Evolutionary conservation across 2,888 invertebrate species (phyloP), one percentile per base, ranked within the genome.

Genomic region (Spodoptera littoralis): DNA sequence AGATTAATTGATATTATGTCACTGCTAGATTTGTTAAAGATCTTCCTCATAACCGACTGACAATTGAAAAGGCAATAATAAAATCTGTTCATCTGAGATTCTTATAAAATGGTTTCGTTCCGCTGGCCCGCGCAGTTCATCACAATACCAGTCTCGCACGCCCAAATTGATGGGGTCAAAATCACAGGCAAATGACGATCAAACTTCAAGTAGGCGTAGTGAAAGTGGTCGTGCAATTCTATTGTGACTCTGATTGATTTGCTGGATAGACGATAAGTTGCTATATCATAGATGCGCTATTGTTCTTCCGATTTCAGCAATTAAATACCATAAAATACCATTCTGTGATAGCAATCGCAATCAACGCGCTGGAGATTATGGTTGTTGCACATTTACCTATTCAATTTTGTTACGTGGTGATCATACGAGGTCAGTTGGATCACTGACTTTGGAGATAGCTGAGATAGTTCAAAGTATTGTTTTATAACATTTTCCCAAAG

Each of bases 181-280:
- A 85, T 82, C 76, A 76, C 77, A 85, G 85, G 87, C 86, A 88
- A 89, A 89, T 87, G 83, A 81, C 79, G 83, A 81, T 85, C 83
- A 78, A 84, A 81, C 82, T 76, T 77, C 77, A 77, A 83, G 66
- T 70, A 74, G 78, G 73, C 82, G 69, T 72, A 76, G 89, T 85
- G 92, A 92, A 91, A 92, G 92, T 79, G 73, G 78, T 80, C 70
- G 61, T 77, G 83, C 87, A 89, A 90, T 90, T 88, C 90, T 82
- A 90, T 92, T 92, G 92, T 92, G 81, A 78, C 71, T 76, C 80
- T 85, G 90, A 88, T 89, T 88, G 90, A 91, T 91, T 84, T 81
- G 81, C 77, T 67, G 83, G 88, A 89, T 88, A 78, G 77, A 81
- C 76, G 83, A 87, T 90, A 88, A 86, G 83, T 84, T 83, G 80